These are phyloP conservation scores for Strigops habroptila DNA, from an alignment of 2,113 vertebrate genomes.

Conservation along the genomic window DNA sequence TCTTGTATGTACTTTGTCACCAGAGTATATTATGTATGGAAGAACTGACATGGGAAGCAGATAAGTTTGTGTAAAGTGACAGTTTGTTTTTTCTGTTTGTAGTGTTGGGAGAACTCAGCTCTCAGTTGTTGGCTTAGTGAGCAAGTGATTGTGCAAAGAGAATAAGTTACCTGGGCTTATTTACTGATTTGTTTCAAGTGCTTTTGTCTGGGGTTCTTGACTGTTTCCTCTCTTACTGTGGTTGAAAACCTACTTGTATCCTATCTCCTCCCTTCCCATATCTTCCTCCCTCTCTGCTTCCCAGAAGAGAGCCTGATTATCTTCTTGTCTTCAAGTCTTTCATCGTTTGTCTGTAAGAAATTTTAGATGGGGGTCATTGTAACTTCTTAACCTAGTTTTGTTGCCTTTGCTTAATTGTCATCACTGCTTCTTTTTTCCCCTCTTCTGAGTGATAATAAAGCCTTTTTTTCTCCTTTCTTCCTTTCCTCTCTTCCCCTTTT, in stretches of 20 bases:
- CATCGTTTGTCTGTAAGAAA: not conserved
- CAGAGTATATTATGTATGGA: not conserved
- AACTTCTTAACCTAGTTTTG: not conserved
- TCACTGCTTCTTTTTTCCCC: not conserved
- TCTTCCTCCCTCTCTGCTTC: no score
- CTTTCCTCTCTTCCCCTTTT: conserved; percentile 43
- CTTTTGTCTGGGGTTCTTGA: not conserved
- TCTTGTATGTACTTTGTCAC: not conserved
- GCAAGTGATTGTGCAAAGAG: not conserved
- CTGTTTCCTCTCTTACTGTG: not conserved
- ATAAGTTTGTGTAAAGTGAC: not conserved
- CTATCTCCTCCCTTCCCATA: not conserved
- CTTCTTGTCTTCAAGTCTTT: not conserved
- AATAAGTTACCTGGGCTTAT: not conserved
- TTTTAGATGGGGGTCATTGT: not conserved
- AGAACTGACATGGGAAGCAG: not conserved
- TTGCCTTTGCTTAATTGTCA: not conserved
- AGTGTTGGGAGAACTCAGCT: not conserved
- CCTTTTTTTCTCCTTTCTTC: conserved; percentile 28
- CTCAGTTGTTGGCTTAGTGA: not conserved
- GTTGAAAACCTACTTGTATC: not conserved
- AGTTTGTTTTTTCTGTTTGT: not conserved
- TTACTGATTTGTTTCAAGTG: not conserved
- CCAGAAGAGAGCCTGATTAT: not conserved
- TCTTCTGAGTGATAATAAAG: conserved; percentile 47